Evolutionary conservation across 2,797 vertebrate species (phyloP), one percentile per base, ranked within the genome.

Genomic region (Sternarchorhynchus goeldii): DNA sequence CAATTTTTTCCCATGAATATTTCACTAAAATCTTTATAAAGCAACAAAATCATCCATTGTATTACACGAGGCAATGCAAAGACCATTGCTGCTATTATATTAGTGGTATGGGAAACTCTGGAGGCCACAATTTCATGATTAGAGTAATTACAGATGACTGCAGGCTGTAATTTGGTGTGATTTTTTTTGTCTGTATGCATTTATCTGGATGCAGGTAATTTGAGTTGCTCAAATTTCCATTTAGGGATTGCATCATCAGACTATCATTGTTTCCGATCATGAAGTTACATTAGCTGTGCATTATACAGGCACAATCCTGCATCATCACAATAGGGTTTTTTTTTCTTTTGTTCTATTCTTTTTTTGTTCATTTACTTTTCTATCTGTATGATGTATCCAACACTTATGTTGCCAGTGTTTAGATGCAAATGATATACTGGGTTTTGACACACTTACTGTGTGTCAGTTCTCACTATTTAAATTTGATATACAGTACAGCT

Each of bases 131-230:
- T 78, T 82, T 73, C 72, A 77, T 68, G 70, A 84, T 80, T 56
- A 63, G 57, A 75, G 71, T 73, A 80, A 77, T 80, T 84, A 77
- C 50, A 45, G 59, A 32, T 79, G 69, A 80, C 73, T 75, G 70
- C 31, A 69, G 66, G 73, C 66, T 76, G 78, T 80, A 82, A 80
- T 78, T 81, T 68, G 45, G 31, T 79, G 64, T 34, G 2, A 45
- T 77, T 53, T 77, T 29, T 81, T 81, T 69, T 56, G 55, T 66
- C 71, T 84, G 66, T 39, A 72, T 32, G 62, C 68, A 58, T 53
- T 76, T 75, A 82, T 80, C 74, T 75, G 60, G 32, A 77, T 77
- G 69, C 56, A 58, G 71, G 77, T 75, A 68, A 78, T 82, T 74
- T 75, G 55, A 78, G 66, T 53, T 3, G 20, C 73, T 81, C 41